These are phyloP conservation scores for Drosophila sordidula DNA, from an alignment of 2,888 invertebrate species.

Conservation along the genomic window DNA sequence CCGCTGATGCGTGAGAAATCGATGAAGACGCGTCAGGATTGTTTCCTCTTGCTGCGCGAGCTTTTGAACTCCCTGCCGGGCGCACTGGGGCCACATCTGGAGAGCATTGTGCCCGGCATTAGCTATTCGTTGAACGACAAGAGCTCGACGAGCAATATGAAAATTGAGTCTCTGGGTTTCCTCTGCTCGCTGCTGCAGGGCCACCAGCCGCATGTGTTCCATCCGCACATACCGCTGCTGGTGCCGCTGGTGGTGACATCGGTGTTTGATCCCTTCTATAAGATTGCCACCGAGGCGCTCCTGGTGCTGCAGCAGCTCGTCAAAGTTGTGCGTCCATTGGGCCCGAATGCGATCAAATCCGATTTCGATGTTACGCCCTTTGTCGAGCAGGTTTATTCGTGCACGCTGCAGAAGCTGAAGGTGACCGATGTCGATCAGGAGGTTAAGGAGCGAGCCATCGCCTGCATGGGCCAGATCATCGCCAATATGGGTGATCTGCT, in stretches of 20 bases:
- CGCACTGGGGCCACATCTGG: constrained; percentile 93
- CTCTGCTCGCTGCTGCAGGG: constrained; percentile 86
- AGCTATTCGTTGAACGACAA: constrained; percentile 95
- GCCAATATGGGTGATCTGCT: constrained; percentile 96
- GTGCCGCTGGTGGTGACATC: constrained; percentile 94
- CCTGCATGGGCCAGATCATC: constrained; percentile 97
- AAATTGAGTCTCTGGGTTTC: constrained; percentile 98
- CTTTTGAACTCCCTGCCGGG: constrained; percentile 95
- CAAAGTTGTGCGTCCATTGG: constrained; percentile 93
- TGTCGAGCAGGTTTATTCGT: constrained; percentile 92
- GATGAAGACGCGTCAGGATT: constrained; percentile 95
- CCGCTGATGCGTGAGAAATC: constrained; percentile 94
- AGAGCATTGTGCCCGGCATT: constrained; percentile 94
- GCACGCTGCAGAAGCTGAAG: constrained; percentile 93
- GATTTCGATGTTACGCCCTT: constrained; percentile 92
- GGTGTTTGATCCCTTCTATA: constrained; percentile 98
- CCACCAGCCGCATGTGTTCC: constrained; percentile 88
- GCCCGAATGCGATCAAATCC: constrained; percentile 80
- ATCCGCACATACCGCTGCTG: constrained; percentile 91
- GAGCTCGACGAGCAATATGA: constrained; percentile 98
- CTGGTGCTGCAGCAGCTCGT: constrained; percentile 96
- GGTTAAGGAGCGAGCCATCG: constrained; percentile 98
- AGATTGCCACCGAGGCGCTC: constrained; percentile 98
- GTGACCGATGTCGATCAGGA: constrained; percentile 99
- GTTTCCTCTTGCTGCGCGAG: constrained; percentile 95